These are phyloP conservation scores for Eupithecia pulchellata DNA, from an alignment of 2,888 invertebrate genomes.

Conservation along the genomic window DNA sequence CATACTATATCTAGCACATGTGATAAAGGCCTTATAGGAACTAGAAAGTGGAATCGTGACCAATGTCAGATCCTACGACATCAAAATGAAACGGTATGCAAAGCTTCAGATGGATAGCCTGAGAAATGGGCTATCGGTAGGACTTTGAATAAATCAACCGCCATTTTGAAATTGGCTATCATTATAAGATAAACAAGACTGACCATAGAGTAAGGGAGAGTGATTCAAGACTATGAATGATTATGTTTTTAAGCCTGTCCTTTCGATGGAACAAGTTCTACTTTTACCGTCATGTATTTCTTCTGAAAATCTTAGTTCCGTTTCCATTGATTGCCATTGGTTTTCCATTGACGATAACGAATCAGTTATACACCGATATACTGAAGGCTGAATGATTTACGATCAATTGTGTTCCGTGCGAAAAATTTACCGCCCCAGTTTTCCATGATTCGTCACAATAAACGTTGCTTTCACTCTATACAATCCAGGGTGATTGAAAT, in stretches of 20 bases:
- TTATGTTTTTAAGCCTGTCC: background rate
- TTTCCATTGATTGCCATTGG: conserved; percentile 8
- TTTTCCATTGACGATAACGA: conserved; percentile 28
- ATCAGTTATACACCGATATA: conserved; percentile 25
- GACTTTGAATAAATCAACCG: conserved; percentile 28
- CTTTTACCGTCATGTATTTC: background rate
- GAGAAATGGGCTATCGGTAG: conserved; percentile 40
- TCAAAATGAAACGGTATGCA: conserved; percentile 58
- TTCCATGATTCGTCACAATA: conserved; percentile 30
- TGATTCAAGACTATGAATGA: background rate
- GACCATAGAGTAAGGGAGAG: background rate
- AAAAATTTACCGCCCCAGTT: conserved; percentile 30
- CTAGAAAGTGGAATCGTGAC: conserved; percentile 77
- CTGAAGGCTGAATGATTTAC: conserved; percentile 29
- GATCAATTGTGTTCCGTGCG: conserved; percentile 29
- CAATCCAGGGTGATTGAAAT: conserved; percentile 2
- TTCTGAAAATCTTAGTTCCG: conserved; percentile 14
- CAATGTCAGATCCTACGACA: conserved; percentile 67
- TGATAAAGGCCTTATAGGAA: conserved; percentile 60
- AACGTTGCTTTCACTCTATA: conserved; percentile 5
- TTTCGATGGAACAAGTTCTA: background rate
- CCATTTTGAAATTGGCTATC: conserved; percentile 26
- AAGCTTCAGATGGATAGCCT: conserved; percentile 45
- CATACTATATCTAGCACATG: conserved; percentile 29
- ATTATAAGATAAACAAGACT: conserved; percentile 11